These are phyloP conservation scores for Ectropis crepuscularia DNA, from an alignment of 2,888 invertebrate species.

Conservation along the genomic window DNA sequence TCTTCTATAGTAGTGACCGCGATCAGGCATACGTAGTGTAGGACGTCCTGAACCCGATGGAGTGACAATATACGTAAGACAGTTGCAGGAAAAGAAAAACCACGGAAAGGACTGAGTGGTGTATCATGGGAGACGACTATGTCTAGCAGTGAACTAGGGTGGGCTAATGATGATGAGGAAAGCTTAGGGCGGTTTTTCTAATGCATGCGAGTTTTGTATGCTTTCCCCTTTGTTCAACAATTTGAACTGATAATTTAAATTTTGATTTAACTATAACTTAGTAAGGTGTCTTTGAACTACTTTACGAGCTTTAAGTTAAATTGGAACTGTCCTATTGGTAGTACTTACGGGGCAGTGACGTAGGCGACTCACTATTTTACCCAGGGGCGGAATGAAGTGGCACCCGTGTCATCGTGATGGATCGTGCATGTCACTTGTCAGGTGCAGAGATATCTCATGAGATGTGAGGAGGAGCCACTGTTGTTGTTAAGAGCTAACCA, in stretches of 20 bases:
- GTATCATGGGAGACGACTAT: too few species aligned
- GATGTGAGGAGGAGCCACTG: neutral
- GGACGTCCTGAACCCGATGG: too few species aligned
- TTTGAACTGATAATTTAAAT: neutral
- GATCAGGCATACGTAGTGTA: too few species aligned
- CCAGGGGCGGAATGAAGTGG: constrained; percentile 26
- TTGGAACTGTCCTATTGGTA: constrained; percentile 54
- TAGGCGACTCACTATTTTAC: constrained; percentile 18
- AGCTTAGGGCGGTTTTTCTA: too few species aligned
- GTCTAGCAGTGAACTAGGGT: too few species aligned
- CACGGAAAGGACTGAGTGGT: too few species aligned
- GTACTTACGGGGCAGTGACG: constrained; percentile 42
- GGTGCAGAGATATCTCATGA: neutral
- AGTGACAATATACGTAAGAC: too few species aligned
- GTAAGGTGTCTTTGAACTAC: neutral
- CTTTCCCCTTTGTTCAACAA: neutral
- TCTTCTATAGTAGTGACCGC: too few species aligned
- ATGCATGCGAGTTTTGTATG: too few species aligned
- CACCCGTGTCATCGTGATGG: constrained; percentile 32
- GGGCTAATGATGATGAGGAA: too few species aligned
- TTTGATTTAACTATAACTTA: neutral
- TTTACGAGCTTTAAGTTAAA: constrained; percentile 53
- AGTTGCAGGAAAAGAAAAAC: too few species aligned
- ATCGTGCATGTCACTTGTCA: constrained; percentile 23
- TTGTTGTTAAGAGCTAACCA: neutral